These are phyloP conservation scores for Chlamydotis undulata DNA, from an alignment of 2,113 vertebrate genomes.

Conservation along the genomic window DNA sequence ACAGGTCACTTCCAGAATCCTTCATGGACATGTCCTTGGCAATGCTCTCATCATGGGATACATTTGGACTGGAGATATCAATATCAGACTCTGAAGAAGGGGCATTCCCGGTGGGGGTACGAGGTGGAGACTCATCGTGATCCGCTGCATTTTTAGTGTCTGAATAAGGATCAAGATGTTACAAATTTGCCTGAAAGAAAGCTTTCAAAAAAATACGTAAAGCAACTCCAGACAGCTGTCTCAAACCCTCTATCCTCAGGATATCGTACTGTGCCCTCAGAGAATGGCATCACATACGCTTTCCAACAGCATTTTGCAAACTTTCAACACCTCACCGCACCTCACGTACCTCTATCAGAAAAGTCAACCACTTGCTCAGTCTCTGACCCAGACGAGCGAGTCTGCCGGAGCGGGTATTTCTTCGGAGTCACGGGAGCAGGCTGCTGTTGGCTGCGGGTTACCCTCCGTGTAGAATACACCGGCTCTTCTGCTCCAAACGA, in stretches of 20 bases:
- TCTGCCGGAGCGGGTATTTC: conserved; percentile 92
- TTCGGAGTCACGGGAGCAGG: conserved; percentile 86
- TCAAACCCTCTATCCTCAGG: not conserved
- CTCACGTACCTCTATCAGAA: conserved; percentile 84
- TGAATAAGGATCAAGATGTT: conserved; percentile 29
- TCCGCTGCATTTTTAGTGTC: conserved; percentile 91
- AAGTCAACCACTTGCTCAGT: conserved; percentile 87
- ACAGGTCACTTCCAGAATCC: conserved; percentile 95
- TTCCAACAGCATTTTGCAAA: not conserved
- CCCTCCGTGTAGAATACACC: conserved; percentile 86
- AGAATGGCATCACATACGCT: not conserved
- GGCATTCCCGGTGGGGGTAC: conserved; percentile 96
- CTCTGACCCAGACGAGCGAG: conserved; percentile 91
- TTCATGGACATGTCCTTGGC: conserved; percentile 91
- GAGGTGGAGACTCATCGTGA: conserved; percentile 94
- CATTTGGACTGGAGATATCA: conserved; percentile 97
- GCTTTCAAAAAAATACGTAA: not conserved
- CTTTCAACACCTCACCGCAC: not conserved
- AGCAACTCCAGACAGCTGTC: not conserved
- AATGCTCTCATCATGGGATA: conserved; percentile 94
- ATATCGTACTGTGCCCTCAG: not conserved
- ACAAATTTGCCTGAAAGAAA: not conserved
- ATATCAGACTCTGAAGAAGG: conserved; percentile 99
- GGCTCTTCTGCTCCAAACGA: conserved; percentile 84
- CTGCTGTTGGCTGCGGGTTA: conserved; percentile 95